Conservation (phyloP, 2,113 vertebrate genomes). For the Apteryx owenii region DNA sequence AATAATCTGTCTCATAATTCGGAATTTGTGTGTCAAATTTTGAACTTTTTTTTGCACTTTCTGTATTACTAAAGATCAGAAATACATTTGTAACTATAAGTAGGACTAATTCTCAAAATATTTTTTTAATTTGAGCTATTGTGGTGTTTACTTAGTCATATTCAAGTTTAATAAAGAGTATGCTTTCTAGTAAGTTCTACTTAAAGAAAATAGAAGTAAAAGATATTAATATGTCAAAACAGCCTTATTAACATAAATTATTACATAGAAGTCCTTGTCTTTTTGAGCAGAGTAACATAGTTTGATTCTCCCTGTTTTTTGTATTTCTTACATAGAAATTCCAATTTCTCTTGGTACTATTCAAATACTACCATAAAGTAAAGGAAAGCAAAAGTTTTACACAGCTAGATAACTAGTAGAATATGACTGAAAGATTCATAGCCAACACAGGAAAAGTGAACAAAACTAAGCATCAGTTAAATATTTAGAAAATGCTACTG, state of each 20-base stretch:
- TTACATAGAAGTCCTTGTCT: background rate
- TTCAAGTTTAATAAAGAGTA: background rate
- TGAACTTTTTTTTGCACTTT: background rate
- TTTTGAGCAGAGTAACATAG: background rate
- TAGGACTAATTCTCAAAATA: background rate
- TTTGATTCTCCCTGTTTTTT: background rate
- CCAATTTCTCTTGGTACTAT: background rate
- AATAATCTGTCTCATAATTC: background rate
- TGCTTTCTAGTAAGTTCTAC: background rate
- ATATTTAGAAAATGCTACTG: background rate
- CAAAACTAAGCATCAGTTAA: background rate
- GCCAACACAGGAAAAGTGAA: background rate
- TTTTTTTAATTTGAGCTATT: background rate
- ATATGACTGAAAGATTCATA: background rate
- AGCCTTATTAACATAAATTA: background rate
- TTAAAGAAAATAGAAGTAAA: background rate
- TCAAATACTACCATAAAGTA: background rate
- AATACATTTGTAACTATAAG: background rate
- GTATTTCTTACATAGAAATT: background rate
- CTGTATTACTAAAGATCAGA: background rate
- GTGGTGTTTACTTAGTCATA: background rate
- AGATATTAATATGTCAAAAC: background rate
- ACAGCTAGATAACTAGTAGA: background rate
- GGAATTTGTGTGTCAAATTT: background rate
- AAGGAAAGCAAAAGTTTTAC: background rate